These are phyloP conservation scores for Phortica magna DNA, from an alignment of 2,888 invertebrate species.

Conservation along the genomic window DNA sequence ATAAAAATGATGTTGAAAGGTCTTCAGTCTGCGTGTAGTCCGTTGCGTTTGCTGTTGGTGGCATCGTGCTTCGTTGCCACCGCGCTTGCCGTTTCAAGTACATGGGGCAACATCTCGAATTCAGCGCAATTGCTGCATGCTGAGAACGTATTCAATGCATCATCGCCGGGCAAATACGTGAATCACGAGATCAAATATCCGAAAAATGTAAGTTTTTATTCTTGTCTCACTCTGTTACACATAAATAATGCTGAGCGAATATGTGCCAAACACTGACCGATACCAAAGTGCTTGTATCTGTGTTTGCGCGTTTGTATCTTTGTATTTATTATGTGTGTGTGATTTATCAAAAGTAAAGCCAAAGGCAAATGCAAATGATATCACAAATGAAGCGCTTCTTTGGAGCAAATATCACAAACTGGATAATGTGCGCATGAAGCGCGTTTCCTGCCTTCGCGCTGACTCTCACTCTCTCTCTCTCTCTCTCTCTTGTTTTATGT, in stretches of 20 bases:
- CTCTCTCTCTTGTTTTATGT: slow-evolving; percentile 2
- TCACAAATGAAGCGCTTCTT: slow-evolving; percentile 14
- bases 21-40: slow-evolving; percentile 7
- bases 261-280: slow-evolving; percentile 18
- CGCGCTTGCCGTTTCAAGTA: slow-evolving; percentile 68
- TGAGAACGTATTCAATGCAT: slow-evolving; percentile 70
- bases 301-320: neutral
- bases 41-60: slow-evolving; percentile 45
- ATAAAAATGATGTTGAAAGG: slow-evolving; percentile 7
- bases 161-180: slow-evolving; percentile 71
- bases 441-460: slow-evolving; percentile 2
- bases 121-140: slow-evolving; percentile 73
- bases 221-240: too few species aligned
- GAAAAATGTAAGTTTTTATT: slow-evolving; percentile 67
- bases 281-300: neutral
- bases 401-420: slow-evolving; percentile 6
- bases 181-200: slow-evolving; percentile 73
- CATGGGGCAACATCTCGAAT: slow-evolving; percentile 74
- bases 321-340: neutral
- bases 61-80: slow-evolving; percentile 57
- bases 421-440: neutral
- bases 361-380: slow-evolving; percentile 22
- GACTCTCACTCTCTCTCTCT: neutral
- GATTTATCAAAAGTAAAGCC: neutral
- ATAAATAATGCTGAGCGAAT: neutral